These are phyloP conservation scores for Rhabditoides inermis DNA, from an alignment of 2,888 invertebrate genomes.

Conservation along the genomic window DNA sequence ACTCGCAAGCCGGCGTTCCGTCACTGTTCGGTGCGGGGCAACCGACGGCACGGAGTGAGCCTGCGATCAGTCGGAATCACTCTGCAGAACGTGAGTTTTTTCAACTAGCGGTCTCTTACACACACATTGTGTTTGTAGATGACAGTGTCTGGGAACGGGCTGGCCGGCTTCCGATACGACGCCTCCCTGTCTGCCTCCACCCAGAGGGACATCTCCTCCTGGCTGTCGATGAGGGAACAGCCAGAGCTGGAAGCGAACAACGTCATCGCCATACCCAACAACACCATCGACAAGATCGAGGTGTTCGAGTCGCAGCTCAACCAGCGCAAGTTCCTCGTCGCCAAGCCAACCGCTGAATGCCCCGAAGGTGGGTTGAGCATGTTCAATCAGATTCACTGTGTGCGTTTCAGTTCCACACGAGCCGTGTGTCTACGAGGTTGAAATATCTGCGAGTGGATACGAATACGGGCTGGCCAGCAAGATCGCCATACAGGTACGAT, in stretches of 20 bases:
- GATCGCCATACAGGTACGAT: conserved; percentile 37
- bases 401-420: conserved; percentile 20
- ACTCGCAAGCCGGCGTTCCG: conserved; percentile 62
- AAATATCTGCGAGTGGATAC: conserved; percentile 36
- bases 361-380: conserved; percentile 22
- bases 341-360: conserved; percentile 35
- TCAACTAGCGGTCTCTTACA: not conserved
- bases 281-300: conserved; percentile 8
- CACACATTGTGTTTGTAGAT: conserved; percentile 18
- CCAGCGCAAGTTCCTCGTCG: conserved; percentile 46
- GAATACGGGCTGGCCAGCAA: conserved; percentile 45
- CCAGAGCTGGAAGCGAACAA: conserved; percentile 45
- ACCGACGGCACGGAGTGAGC: conserved; percentile 65
- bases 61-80: conserved; percentile 52
- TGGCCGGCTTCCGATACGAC: conserved; percentile 83
- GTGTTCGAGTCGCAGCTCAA: conserved; percentile 43
- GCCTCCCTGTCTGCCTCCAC: conserved; percentile 61
- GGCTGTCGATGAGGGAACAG: conserved; percentile 58
- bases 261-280: conserved; percentile 22
- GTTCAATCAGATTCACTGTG: conserved; percentile 1
- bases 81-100: conserved; percentile 60
- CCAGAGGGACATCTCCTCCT: conserved; percentile 83
- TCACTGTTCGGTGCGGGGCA: conserved; percentile 30
- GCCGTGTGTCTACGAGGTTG: conserved; percentile 37
- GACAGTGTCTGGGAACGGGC: conserved; percentile 63